Percentiles rank a stretch among this genome's conserved stretches.
phyloP scores from a whole-genome alignment of 2,113 vertebrate species.

The Leucoraja erinaceus region DNA sequence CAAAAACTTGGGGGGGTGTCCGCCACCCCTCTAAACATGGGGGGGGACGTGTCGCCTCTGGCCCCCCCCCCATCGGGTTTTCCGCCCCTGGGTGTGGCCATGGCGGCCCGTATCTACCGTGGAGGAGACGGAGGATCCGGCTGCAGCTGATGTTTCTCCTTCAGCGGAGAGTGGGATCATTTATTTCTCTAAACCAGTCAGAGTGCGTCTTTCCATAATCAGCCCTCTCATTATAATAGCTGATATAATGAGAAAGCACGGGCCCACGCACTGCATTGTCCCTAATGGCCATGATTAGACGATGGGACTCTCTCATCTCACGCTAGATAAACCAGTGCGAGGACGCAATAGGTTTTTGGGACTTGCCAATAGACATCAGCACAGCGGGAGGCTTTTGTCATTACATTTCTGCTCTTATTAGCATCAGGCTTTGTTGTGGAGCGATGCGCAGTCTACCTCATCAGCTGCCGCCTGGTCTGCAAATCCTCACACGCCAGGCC shows the following conservation, averaged over 20 bases:
- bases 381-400: conserved; percentile 30
- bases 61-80: no score
- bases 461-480: not conserved
- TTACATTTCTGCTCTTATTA: conserved; percentile 37
- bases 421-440: not conserved
- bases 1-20: no score
- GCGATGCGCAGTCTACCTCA: not conserved
- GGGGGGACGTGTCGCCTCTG: no score
- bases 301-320: conserved; percentile 35
- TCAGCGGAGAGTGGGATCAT: not conserved
- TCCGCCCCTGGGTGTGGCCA: no score
- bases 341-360: not conserved
- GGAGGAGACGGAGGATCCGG: no score
- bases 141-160: not conserved
- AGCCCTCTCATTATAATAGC: conserved; percentile 40
- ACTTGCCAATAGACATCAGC: conserved; percentile 13
- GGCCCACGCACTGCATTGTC: not conserved
- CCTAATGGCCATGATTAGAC: conserved; percentile 25
- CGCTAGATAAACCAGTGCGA: conserved; percentile 36
- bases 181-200: conserved; percentile 35
- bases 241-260: conserved; percentile 42
- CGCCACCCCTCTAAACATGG: no score
- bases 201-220: conserved; percentile 40
- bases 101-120: no score
- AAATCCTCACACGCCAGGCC: no score